Conservation (phyloP, 1,140 invertebrate genomes). For the Proales similis region DNA sequence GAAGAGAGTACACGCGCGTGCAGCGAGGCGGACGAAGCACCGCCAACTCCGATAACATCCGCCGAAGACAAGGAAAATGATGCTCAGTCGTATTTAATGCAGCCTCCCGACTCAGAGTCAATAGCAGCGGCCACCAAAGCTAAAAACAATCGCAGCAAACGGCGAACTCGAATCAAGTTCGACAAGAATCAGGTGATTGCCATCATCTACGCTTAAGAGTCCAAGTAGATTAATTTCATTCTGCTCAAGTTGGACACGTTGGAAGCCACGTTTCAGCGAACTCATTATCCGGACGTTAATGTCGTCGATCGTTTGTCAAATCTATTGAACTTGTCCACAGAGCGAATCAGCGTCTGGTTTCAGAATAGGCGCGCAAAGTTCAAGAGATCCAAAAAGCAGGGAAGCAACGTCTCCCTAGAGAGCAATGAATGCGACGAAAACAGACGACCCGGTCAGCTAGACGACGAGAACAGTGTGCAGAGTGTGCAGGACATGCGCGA, state of each 20-base stretch:
- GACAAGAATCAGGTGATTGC: constrained; percentile 28
- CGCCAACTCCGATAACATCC: too few relatives aligned
- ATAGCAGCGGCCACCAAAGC: constrained; percentile 20
- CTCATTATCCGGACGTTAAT: constrained; percentile 37
- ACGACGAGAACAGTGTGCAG: too few relatives aligned
- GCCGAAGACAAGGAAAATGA: not conserved
- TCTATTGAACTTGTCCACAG: constrained; percentile 25
- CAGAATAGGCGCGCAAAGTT: constrained; percentile 36
- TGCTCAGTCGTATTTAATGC: constrained; percentile 17
- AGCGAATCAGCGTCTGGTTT: constrained; percentile 34
- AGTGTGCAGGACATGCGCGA: too few relatives aligned
- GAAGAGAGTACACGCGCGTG: too few relatives aligned
- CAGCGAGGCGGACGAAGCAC: too few relatives aligned
- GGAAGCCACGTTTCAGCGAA: constrained; percentile 16
- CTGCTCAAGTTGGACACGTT: constrained; percentile 14
- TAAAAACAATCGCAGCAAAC: constrained; percentile 3
- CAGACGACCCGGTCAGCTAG: too few relatives aligned
- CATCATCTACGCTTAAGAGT: not conserved
- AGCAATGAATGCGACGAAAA: too few relatives aligned
- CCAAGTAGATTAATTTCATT: not conserved
- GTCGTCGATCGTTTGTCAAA: constrained; percentile 10
- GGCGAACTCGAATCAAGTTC: constrained; percentile 35
- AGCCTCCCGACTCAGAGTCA: constrained; percentile 33
- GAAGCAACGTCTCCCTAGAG: not conserved
- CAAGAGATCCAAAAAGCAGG: constrained; percentile 35